Evolutionary conservation across 1,140 invertebrate genomes (phyloP), one percentile per base, ranked within the genome.

Genomic region (Stratiolaelaps scimitus): DNA sequence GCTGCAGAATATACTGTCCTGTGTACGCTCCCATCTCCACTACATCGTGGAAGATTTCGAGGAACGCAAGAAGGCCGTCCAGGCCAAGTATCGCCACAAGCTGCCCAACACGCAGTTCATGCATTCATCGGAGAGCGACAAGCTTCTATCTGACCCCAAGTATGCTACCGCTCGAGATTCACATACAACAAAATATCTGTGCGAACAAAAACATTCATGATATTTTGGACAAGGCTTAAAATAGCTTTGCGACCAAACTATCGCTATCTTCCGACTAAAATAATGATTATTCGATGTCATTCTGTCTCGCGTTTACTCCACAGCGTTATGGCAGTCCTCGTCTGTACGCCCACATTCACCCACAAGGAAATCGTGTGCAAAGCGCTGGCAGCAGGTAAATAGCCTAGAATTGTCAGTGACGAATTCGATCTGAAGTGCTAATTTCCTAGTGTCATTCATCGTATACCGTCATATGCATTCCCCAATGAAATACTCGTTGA

Each of bases 331-430:
- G 79, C 76, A 7, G 77, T 83, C 0, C 70, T 84, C 43, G 78
- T 84, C 19, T 75, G 78, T 0, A 81, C 82, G 1, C 82, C 83
- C 5, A 84, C 83, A 0, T 78, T 71, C 68, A 80, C 81, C 0
- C 83, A 86, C 71, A 80, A 83, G 70, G 70, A 75, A 0, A 80
- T 84, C 15, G 79, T 85, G 0, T 75, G 75, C 0, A 79, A 77
- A 66, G 77, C 82, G 0, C 72, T 85, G n/a, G 70, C 78, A 13
- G 76, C 78, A 44, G 81, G 81, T 68, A 83, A 83, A 40, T 40
- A 40, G 34, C 4, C 34, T 10, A 10, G 4, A 40, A 6, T 6
- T 40, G 10, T 6, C 34, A 40, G 10, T 40, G 34, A 40, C 34
- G 34, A 40, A 40, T 40, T 6, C 34, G 34, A 4, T 40, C 5